A percentile compares a stretch with the other conserved stretches of the same genome.
Evolutionary conservation across 1,140 invertebrate genomes (phyloP).

Genomic region (Cotesia glomerata): DNA sequence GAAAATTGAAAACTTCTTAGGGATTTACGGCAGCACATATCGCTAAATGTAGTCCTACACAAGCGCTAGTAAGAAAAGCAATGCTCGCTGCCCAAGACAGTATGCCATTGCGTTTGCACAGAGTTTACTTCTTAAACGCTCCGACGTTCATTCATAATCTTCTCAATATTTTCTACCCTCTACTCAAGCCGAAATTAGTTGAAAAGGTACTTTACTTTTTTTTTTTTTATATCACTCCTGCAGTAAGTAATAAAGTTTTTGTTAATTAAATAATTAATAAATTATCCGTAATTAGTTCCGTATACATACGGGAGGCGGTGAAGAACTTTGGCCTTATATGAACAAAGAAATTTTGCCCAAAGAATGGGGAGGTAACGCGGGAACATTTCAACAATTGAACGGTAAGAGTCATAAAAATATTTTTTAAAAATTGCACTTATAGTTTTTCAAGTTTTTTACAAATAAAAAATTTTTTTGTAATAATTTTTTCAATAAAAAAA

Average conservation of each 20-base stretch:
- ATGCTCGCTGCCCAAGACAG: conserved; percentile 59
- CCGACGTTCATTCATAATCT: conserved; percentile 52
- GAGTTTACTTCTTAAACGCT: conserved; percentile 54
- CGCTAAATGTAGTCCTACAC: conserved; percentile 54
- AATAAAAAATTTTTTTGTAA: neutral
- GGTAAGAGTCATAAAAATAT: conserved; percentile 41
- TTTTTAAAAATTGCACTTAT: neutral
- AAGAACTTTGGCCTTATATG: conserved; percentile 56
- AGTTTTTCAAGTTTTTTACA: neutral
- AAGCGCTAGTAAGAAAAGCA: conserved; percentile 49
- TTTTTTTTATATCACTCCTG: neutral
- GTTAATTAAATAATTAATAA: neutral
- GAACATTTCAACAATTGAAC: conserved; percentile 54
- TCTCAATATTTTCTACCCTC: conserved; percentile 54
- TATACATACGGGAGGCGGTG: conserved; percentile 46
- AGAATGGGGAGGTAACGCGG: conserved; percentile 63
- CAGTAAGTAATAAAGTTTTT: neutral
- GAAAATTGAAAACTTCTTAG: conserved; percentile 30
- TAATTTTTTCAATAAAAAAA: neutral
- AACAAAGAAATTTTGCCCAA: conserved; percentile 60
- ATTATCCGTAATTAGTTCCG: conserved; percentile 40
- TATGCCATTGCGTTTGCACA: conserved; percentile 56
- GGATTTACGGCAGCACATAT: conserved; percentile 54
- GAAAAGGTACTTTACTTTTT: conserved; percentile 47
- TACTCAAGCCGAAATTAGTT: conserved; percentile 56